Evolutionary conservation across 2,113 vertebrate genomes (phyloP).

Genomic region (Ceyx cyanopectus): DNA sequence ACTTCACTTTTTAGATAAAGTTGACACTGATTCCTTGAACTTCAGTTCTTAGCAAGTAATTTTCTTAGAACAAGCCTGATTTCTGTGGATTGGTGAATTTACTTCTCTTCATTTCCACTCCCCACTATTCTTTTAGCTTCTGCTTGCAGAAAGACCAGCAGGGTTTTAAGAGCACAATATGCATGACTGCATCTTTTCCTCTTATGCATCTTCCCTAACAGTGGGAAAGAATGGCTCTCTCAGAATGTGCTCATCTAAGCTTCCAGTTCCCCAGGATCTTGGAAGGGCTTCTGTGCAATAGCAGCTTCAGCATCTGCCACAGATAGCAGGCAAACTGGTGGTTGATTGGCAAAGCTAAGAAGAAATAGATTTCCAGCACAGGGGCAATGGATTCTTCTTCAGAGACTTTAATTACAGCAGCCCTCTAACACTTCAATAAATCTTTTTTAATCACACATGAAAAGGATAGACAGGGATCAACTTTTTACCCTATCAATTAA

Average conservation of each 20-base stretch:
- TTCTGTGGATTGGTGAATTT: slow-evolving; percentile 1
- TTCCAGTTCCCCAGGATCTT: slow-evolving; percentile 65
- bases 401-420: background rate
- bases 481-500: background rate
- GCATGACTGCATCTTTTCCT: slow-evolving; percentile 66
- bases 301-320: slow-evolving; percentile 60
- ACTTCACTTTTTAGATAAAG: background rate
- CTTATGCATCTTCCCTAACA: slow-evolving; percentile 38
- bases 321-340: slow-evolving; percentile 28
- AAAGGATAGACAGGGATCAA: background rate
- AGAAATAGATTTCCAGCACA: slow-evolving; percentile 33
- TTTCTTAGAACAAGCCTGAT: background rate
- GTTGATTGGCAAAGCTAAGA: slow-evolving; percentile 23
- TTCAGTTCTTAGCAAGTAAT: slow-evolving; percentile 7
- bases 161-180: slow-evolving; percentile 57
- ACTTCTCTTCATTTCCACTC: slow-evolving; percentile 29
- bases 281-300: slow-evolving; percentile 52
- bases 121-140: slow-evolving; percentile 10
- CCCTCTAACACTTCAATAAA: background rate
- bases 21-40: background rate
- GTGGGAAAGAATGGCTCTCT: slow-evolving; percentile 55
- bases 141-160: slow-evolving; percentile 46
- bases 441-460: background rate
- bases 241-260: slow-evolving; percentile 53
- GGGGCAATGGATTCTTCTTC: background rate